phyloP scores from a whole-genome alignment of 2,888 invertebrate genomes.

The Nebria salina region DNA sequence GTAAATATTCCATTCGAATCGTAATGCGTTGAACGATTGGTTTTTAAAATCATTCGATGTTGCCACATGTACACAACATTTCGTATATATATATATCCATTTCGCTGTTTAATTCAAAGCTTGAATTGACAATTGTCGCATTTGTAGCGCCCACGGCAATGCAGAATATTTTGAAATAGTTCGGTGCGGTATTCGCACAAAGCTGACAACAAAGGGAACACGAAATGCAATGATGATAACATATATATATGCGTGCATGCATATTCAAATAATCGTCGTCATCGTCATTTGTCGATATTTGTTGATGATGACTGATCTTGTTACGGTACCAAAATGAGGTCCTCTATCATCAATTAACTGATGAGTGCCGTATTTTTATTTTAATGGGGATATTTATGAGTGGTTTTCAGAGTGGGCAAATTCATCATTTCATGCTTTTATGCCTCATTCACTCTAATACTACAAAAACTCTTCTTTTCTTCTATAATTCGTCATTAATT shows the following conservation, averaged over 20 bases:
- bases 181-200: slow-evolving; percentile 28
- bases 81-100: slow-evolving; percentile 25
- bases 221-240: too few relatives aligned
- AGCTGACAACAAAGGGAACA: slow-evolving; percentile 9
- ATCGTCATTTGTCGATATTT: not conserved
- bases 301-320: not conserved
- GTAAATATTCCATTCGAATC: not conserved
- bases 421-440: too few relatives aligned
- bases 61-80: not conserved
- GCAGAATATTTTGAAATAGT: slow-evolving; percentile 52
- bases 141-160: slow-evolving; percentile 56
- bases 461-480: too few relatives aligned
- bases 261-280: not conserved
- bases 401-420: not conserved
- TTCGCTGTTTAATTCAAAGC: slow-evolving; percentile 45
- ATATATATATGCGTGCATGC: not conserved
- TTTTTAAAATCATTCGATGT: slow-evolving; percentile 2
- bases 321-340: not conserved
- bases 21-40: slow-evolving; percentile 8
- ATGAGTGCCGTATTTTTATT: not conserved
- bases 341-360: not conserved
- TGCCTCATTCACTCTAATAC: too few relatives aligned
- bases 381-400: not conserved
- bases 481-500: too few relatives aligned
- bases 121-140: slow-evolving; percentile 54